Evolutionary conservation across 1,140 invertebrate genomes (phyloP).

Genomic region (Drosophila guanche): DNA sequence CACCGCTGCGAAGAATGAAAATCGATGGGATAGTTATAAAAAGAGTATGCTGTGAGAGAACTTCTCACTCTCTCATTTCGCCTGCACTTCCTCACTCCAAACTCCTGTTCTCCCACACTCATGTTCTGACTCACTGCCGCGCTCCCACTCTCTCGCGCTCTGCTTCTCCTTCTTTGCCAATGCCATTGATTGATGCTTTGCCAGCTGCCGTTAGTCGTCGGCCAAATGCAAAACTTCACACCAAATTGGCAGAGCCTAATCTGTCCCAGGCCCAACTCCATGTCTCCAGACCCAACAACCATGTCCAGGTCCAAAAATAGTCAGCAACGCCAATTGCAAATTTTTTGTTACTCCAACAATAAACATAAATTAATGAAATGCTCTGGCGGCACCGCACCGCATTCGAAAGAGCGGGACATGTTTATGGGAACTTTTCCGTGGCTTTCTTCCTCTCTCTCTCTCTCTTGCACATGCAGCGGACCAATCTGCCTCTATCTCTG

Average conservation of each 20-base stretch:
- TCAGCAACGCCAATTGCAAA: slow-evolving; percentile 33
- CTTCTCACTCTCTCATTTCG: not conserved
- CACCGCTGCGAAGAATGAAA: too few relatives aligned
- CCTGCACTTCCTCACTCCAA: slow-evolving; percentile 13
- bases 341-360: slow-evolving; percentile 43
- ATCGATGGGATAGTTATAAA: too few relatives aligned
- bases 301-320: slow-evolving; percentile 61
- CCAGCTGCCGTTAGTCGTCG: slow-evolving; percentile 70
- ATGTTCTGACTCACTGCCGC: slow-evolving; percentile 5
- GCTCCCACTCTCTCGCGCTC: not conserved
- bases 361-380: slow-evolving; percentile 82
- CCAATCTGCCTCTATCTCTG: slow-evolving; percentile 17
- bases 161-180: slow-evolving; percentile 13
- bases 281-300: slow-evolving; percentile 29
- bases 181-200: slow-evolving; percentile 75
- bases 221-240: slow-evolving; percentile 62
- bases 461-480: slow-evolving; percentile 8
- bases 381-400: slow-evolving; percentile 62
- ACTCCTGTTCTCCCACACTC: slow-evolving; percentile 8
- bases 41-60: too few relatives aligned
- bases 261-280: slow-evolving; percentile 31
- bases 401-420: slow-evolving; percentile 24
- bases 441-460: slow-evolving; percentile 8
- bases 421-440: slow-evolving; percentile 36
- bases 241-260: slow-evolving; percentile 70